Evolutionary conservation across 2,888 invertebrate genomes (phyloP), one percentile per base, ranked within the genome.

Genomic region (Acleris laterana): DNA sequence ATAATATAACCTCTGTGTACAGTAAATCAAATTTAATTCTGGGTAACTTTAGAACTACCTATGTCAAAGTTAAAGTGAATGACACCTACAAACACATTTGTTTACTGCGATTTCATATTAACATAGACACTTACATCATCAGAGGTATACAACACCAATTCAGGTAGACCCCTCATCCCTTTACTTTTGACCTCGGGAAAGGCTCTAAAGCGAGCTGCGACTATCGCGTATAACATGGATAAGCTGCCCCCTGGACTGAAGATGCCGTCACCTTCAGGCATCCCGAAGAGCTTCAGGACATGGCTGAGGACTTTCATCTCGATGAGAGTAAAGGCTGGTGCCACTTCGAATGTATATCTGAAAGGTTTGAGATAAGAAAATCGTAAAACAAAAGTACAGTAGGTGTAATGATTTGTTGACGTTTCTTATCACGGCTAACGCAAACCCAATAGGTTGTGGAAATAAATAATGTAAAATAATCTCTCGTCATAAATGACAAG

Each of bases 331-430:
- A 97, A 96, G 0, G 95, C 96, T 22, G 97, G 97, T 0, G 95
- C 96, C 16, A 97, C 96, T 87, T 97, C 97, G 77, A 94, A 97
- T 0, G 97, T 97, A 77, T 96, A 96, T 68, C 96, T 96, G 81
- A 16, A 86, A 81, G 62, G 20, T n/a, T 60, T 13, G 57, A 19
- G 46, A 46, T 38, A 38, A 46, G 46, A 6, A n/a, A 46, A 46
- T n/a, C 16, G 38, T 38, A 13, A 38, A 38, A 38, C 13, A 38
- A 38, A 38, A 13, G 38, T 38, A 38, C 13, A 38, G 38, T 38
- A 38, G 13, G 38, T 38, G 38, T 13, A 13, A 38, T 1, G 38
- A 38, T 38, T 38, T 38, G 13, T 13, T 38, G 13, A 38, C 38
- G 38, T 38, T 38, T 13, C 38, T 38, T 38, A 38, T 38, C 38